A percentile compares a stretch with the other conserved stretches of the same genome.
Conservation (phyloP, 2,797 vertebrate species). For the Falco concolor region DNA sequence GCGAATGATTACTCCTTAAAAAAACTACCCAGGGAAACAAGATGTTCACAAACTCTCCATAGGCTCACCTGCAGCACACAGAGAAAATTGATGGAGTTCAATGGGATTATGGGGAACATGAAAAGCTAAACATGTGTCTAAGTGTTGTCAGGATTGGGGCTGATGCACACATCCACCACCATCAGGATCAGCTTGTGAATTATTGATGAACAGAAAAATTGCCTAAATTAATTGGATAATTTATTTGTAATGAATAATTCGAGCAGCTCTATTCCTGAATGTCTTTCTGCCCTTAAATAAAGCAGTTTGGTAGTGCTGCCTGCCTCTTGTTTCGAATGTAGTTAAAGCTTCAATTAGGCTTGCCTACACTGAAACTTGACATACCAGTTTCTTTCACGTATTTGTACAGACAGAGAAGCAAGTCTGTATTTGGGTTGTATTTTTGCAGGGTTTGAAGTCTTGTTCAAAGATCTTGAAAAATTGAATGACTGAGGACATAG, state of each 20-base stretch:
- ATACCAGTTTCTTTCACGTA: constrained; percentile 74
- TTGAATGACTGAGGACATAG: constrained; percentile 78
- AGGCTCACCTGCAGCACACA: constrained; percentile 11
- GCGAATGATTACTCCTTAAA: background rate
- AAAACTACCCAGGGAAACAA: background rate
- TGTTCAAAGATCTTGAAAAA: constrained; percentile 79
- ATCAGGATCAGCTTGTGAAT: constrained; percentile 46
- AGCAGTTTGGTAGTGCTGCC: constrained; percentile 46
- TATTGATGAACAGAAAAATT: constrained; percentile 55
- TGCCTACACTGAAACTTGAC: constrained; percentile 70
- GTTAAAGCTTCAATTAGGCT: constrained; percentile 77
- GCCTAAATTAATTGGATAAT: constrained; percentile 64
- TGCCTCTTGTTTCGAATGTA: constrained; percentile 71
- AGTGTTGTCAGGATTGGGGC: constrained; percentile 24
- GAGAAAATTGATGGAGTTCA: constrained; percentile 16
- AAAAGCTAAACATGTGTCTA: constrained; percentile 27
- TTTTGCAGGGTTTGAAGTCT: constrained; percentile 80
- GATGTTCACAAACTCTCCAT: background rate
- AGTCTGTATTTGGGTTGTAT: constrained; percentile 77
- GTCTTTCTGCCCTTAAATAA: constrained; percentile 72
- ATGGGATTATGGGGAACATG: background rate
- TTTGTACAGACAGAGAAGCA: constrained; percentile 77
- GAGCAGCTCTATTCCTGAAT: constrained; percentile 47
- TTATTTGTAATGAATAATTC: constrained; percentile 62
- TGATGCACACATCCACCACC: background rate